Evolutionary conservation across 2,888 invertebrate species (phyloP).

Genomic region (Drosophila basisetae): DNA sequence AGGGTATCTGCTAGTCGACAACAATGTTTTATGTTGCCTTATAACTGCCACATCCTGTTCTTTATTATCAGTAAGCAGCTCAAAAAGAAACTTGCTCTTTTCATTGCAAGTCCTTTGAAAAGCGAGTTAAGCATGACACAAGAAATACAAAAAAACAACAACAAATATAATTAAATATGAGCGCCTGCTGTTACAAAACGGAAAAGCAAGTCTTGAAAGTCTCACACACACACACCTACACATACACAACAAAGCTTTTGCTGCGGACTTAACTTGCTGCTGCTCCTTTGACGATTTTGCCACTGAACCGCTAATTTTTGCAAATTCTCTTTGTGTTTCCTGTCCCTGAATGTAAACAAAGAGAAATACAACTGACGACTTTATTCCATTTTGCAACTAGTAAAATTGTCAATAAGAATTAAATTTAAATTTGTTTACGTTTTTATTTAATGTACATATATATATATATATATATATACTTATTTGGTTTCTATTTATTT

Average conservation of each 20-base stretch:
- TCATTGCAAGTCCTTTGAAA: background rate
- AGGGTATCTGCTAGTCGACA: background rate
- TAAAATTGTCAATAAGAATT: constrained; percentile 1
- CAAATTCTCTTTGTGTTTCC: background rate
- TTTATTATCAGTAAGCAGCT: constrained; percentile 5
- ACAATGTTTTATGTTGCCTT: background rate
- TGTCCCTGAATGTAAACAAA: background rate
- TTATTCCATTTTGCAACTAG: constrained; percentile 3
- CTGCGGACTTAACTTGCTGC: constrained; percentile 4
- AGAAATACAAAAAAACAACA: background rate
- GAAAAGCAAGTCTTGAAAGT: constrained; percentile 40
- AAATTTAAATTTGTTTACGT: background rate
- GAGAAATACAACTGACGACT: background rate
- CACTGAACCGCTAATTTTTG: constrained; percentile 13
- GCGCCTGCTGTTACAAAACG: constrained; percentile 49
- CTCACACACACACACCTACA: background rate
- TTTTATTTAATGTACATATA: background rate
- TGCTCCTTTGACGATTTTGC: constrained; percentile 1
- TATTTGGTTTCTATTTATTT: background rate
- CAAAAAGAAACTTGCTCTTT: background rate
- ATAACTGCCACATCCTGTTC: background rate
- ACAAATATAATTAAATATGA: constrained; percentile 20
- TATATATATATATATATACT: background rate
- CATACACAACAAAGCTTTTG: background rate
- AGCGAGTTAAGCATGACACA: background rate